These are phyloP conservation scores for Mesaphorura yosii DNA, from an alignment of 1,140 invertebrate species.

Conservation along the genomic window DNA sequence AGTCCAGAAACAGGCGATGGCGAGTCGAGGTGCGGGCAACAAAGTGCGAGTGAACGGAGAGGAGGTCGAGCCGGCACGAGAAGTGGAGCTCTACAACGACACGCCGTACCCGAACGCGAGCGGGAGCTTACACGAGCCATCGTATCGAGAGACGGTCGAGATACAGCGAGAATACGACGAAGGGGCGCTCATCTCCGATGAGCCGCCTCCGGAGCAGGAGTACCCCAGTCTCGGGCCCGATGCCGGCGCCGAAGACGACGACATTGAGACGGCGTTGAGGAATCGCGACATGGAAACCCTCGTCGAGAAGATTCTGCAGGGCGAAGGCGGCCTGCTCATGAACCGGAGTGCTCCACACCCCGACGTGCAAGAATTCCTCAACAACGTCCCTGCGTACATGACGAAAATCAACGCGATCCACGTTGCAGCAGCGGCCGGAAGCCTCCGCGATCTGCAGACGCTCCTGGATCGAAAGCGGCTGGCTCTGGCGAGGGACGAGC, in stretches of 20 bases:
- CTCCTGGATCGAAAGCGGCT: conserved; percentile 82
- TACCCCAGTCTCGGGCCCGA: not conserved
- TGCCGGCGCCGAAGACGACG: not conserved
- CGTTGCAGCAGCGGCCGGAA: conserved; percentile 65
- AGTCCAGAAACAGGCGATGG: not conserved
- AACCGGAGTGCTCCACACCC: conserved; percentile 57
- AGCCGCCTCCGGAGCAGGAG: not conserved
- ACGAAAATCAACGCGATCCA: conserved; percentile 82
- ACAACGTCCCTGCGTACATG: conserved; percentile 82
- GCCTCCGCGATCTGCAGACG: conserved; percentile 66
- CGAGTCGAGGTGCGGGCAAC: not conserved
- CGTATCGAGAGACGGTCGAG: not conserved
- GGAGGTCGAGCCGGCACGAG: not conserved
- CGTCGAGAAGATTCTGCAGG: conserved; percentile 73
- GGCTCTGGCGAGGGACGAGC: conserved; percentile 70
- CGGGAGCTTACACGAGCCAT: not conserved
- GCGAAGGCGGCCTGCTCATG: conserved; percentile 65
- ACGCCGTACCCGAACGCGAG: not conserved
- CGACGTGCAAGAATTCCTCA: conserved; percentile 76
- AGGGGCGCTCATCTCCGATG: no score
- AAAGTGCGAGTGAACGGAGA: not conserved
- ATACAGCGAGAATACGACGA: no score
- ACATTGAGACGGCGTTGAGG: conserved; percentile 29
- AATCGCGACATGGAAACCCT: conserved; percentile 76
- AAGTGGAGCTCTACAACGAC: not conserved